Conservation (phyloP, 2,888 invertebrate species). For the Automeris io region DNA sequence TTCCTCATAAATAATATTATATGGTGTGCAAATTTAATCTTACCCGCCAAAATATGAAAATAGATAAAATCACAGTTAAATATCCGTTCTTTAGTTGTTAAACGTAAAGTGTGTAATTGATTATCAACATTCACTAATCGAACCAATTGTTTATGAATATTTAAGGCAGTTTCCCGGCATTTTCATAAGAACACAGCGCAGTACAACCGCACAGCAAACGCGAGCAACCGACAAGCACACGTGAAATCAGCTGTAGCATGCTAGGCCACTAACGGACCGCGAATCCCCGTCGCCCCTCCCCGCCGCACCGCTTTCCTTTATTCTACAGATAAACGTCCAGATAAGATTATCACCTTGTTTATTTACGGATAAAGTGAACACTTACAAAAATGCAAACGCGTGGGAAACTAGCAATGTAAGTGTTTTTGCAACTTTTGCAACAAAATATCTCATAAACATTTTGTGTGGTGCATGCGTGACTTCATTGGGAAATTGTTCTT, state of each 20-base stretch:
- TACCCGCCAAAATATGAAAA: constrained; percentile 34
- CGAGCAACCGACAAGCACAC: constrained; percentile 40
- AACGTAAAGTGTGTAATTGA: not conserved
- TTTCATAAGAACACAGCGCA: constrained; percentile 29
- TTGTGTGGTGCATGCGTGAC: constrained; percentile 21
- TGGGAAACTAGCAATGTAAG: constrained; percentile 9
- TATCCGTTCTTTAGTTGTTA: constrained; percentile 2
- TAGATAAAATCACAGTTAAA: not conserved
- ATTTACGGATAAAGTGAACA: constrained; percentile 38
- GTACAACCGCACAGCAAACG: constrained; percentile 40
- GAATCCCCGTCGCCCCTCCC: constrained; percentile 28
- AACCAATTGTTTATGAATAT: constrained; percentile 23
- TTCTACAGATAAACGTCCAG: constrained; percentile 40
- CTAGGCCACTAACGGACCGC: constrained; percentile 36
- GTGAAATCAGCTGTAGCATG: constrained; percentile 71
- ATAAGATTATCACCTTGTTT: constrained; percentile 53
- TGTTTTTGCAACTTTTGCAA: constrained; percentile 6
- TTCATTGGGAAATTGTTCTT: constrained; percentile 22
- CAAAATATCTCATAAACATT: constrained; percentile 1
- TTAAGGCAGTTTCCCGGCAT: constrained; percentile 49
- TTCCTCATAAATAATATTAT: too few relatives aligned
- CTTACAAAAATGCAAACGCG: constrained; percentile 14
- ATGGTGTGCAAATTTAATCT: constrained; percentile 18
- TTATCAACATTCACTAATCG: constrained; percentile 37
- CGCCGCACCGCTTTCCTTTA: constrained; percentile 12